Percentiles rank a stretch among this genome's conserved stretches.
phyloP scores from a whole-genome alignment of 2,797 vertebrate genomes.

The Smutsia temminckii region DNA sequence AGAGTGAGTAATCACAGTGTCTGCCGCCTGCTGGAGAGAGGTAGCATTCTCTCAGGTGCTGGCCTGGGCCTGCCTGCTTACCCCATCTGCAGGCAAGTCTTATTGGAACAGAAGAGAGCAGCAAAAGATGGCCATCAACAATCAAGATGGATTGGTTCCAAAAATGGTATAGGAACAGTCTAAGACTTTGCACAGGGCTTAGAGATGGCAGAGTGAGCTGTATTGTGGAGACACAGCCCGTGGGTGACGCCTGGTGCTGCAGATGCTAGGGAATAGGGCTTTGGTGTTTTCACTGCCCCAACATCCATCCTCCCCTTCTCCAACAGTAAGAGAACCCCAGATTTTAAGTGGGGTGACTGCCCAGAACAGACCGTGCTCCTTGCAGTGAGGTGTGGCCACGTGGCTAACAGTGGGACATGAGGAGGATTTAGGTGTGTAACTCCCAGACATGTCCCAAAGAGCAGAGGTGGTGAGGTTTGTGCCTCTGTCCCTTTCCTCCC shows the following conservation, averaged over 20 bases:
- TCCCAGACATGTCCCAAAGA: background rate
- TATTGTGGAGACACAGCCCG: background rate
- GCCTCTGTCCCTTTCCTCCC: background rate
- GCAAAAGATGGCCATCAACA: background rate
- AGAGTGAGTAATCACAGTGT: background rate
- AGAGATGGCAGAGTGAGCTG: background rate
- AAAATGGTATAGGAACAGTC: background rate
- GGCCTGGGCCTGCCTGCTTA: background rate
- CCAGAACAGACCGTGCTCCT: background rate
- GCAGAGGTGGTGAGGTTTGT: accelerated
- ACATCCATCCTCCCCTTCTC: background rate
- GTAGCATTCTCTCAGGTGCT: background rate
- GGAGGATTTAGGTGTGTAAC: background rate
- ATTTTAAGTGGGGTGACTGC: background rate
- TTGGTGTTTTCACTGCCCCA: background rate
- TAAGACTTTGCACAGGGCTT: background rate
- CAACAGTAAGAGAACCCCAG: background rate
- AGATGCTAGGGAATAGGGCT: background rate
- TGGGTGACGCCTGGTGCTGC: background rate
- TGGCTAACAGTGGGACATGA: background rate
- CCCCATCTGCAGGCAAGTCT: background rate
- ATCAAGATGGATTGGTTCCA: background rate
- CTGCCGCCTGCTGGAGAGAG: background rate
- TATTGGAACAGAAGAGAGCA: background rate
- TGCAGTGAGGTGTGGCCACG: background rate